Evolutionary conservation across 2,888 invertebrate genomes (phyloP), one percentile per base, ranked within the genome.

Genomic region (Spisula subtruncata): DNA sequence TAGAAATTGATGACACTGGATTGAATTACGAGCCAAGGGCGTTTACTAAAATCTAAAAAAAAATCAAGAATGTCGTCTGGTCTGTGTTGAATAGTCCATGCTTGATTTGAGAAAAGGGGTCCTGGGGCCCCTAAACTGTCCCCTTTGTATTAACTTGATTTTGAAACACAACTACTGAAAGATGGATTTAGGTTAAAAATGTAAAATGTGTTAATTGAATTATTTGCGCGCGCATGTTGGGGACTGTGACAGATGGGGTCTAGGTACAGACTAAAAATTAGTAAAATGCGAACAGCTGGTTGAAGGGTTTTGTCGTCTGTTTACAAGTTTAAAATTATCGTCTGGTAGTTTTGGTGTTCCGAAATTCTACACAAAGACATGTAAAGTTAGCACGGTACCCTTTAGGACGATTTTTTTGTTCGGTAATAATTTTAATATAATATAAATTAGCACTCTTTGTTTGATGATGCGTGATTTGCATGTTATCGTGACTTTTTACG

Each of bases 191-290:
- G 51, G 56, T 41, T 41, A 41, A 41, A 41, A 41, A 41, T 41
- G 41, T 41, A 32, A 84, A 85, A 80, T 85, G 85, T 85, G 85
- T 85, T 80, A 85, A 85, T 41, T 41, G 41, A 56, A 35, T 14
- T 85, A 41, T 41, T 80, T 80, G 80, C 80, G 80, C 85, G 85
- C 80, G 85, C 32, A 79, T 20, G 1, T 56, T 14, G 18, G 51
- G 18, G 85, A 85, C 85, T 2, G 75, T 46, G 85, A 85, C 85
- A 85, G 85, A 85, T 85, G 85, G 20, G 51, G 20, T 2, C 0
- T 14, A 16, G 32, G 32, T 66, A 25, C 10, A 25, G 60, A 66
- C 60, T n/a, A 66, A 25, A n/a, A n/a, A n/a, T n/a, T n/a, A n/a
- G n/a, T n/a, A n/a, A n/a, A 66, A 66, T 12, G 60, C 16, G 75